Evolutionary conservation across 2,113 vertebrate species (phyloP).

Genomic region (Ceuthmochares aereus): DNA sequence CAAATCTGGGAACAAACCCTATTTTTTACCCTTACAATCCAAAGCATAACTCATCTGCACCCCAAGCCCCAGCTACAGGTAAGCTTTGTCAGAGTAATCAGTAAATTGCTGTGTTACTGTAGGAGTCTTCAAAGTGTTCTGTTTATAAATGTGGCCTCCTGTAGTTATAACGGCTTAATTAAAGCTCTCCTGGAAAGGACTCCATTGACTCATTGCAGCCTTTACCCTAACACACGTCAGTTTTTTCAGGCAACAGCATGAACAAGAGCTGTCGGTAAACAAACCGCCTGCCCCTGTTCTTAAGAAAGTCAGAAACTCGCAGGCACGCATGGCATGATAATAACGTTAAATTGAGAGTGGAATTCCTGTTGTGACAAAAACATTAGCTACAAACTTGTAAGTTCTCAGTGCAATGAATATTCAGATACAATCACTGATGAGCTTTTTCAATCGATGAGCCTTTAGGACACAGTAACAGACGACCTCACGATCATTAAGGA

Average conservation of each 20-base stretch:
- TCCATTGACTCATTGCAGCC: background rate
- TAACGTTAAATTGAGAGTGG: background rate
- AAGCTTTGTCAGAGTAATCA: background rate
- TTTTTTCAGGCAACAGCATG: background rate
- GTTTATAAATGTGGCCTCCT: background rate
- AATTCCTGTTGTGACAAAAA: background rate
- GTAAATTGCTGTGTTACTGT: background rate
- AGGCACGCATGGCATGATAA: background rate
- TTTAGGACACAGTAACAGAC: background rate
- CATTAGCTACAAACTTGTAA: rapidly evolving
- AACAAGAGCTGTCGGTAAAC: background rate
- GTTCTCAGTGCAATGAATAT: background rate
- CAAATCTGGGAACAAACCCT: background rate
- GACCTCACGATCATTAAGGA: background rate
- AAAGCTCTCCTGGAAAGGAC: background rate
- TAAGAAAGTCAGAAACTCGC: background rate
- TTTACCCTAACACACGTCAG: background rate
- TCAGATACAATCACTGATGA: background rate
- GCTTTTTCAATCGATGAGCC: background rate
- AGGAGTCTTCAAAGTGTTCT: background rate
- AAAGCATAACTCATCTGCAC: background rate
- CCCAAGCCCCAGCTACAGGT: background rate
- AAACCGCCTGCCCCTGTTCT: background rate
- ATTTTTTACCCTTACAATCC: background rate
- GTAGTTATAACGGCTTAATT: background rate